These are phyloP conservation scores for Etia nguti DNA, from an alignment of 2,113 vertebrate genomes.

Conservation along the genomic window DNA sequence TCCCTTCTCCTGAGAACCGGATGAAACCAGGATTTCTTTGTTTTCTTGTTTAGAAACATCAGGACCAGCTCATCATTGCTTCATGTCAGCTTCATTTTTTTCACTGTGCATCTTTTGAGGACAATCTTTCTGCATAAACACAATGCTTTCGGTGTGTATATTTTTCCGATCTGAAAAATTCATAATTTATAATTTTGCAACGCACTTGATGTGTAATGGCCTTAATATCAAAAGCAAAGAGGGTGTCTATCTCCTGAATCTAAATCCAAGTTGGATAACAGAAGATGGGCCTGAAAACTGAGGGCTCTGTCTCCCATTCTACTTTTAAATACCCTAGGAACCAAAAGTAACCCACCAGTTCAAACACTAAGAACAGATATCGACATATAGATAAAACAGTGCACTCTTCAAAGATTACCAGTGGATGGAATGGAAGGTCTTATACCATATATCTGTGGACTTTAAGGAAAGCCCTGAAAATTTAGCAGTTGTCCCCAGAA, in stretches of 20 bases:
- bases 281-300: background rate
- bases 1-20: background rate
- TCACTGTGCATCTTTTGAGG: background rate
- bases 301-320: background rate
- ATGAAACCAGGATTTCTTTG: background rate
- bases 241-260: background rate
- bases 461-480: background rate
- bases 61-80: background rate
- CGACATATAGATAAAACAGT: background rate
- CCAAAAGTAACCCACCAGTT: background rate
- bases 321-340: background rate
- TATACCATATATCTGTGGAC: background rate
- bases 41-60: background rate
- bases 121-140: background rate
- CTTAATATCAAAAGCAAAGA: background rate
- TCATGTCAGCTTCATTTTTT: background rate
- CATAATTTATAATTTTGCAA: background rate
- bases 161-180: background rate
- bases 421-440: background rate
- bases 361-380: background rate
- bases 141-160: accelerated
- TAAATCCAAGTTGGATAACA: background rate
- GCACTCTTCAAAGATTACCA: background rate
- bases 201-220: background rate
- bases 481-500: background rate